Conservation (phyloP, 2,797 vertebrate species). For the Tachyglossus aculeatus region DNA sequence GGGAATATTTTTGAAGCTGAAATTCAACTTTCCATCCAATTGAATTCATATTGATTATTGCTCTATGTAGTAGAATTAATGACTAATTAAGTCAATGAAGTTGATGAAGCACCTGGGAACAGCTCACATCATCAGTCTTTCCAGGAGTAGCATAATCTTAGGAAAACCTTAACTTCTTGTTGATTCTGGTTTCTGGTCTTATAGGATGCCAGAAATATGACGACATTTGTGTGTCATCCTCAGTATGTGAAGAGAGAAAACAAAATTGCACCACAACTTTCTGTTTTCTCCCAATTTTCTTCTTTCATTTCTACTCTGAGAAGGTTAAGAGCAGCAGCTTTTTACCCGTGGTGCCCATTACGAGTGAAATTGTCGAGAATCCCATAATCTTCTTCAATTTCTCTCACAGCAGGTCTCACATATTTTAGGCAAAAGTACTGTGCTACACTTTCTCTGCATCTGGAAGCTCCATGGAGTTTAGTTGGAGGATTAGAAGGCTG, state of each 20-base stretch:
- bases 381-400: slow-evolving; percentile 63
- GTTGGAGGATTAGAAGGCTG: slow-evolving; percentile 17
- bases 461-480: slow-evolving; percentile 37
- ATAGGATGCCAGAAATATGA: too few relatives aligned
- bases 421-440: slow-evolving; percentile 39
- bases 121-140: too few relatives aligned
- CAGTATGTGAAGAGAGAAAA: not conserved
- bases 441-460: slow-evolving; percentile 40
- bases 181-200: too few relatives aligned
- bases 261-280: not conserved
- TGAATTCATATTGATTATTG: too few relatives aligned
- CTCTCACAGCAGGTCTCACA: slow-evolving; percentile 50
- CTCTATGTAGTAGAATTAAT: too few relatives aligned
- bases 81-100: too few relatives aligned
- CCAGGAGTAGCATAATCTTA: not conserved
- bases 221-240: too few relatives aligned
- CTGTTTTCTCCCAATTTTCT: not conserved
- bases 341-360: slow-evolving; percentile 26
- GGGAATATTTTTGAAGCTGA: too few relatives aligned
- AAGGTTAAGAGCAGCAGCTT: slow-evolving; percentile 35
- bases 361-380: slow-evolving; percentile 68
- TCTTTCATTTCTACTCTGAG: slow-evolving; percentile 16
- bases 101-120: not conserved
- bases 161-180: not conserved
- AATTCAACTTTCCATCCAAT: too few relatives aligned